phyloP scores from a whole-genome alignment of 2,888 invertebrate genomes.

The Drosophila meridionalis region DNA sequence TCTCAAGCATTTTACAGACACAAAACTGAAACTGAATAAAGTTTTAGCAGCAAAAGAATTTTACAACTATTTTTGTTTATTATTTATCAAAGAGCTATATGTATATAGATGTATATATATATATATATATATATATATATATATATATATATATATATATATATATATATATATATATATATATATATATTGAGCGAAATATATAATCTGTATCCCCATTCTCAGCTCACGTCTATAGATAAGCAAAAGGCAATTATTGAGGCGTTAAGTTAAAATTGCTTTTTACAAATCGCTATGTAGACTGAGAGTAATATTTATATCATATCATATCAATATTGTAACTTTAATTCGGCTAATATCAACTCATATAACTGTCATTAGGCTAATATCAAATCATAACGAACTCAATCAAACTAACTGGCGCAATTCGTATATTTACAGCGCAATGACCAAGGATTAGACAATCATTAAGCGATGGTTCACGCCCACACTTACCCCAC shows the following conservation, averaged over 20 bases:
- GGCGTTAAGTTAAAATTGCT: too few relatives aligned
- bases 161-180: background rate
- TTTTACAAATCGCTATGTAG: too few relatives aligned
- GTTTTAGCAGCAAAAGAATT: background rate
- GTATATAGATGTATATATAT: background rate
- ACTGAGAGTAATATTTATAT: too few relatives aligned
- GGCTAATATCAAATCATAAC: background rate
- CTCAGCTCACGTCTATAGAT: too few relatives aligned
- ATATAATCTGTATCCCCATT: too few relatives aligned
- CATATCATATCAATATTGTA: too few relatives aligned
- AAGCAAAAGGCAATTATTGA: too few relatives aligned
- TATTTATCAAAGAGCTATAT: background rate
- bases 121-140: background rate
- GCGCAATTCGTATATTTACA: conserved; percentile 3
- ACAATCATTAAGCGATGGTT: conserved; percentile 24
- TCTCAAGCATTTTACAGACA: background rate
- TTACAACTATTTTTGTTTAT: background rate
- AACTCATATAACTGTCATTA: background rate
- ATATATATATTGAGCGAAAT: background rate
- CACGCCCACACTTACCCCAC: conserved; percentile 10
- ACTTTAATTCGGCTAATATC: too few relatives aligned
- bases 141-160: background rate
- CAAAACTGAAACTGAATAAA: background rate
- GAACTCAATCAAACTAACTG: conserved; percentile 1
- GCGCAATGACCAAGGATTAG: conserved; percentile 13